Evolutionary conservation across 2,888 invertebrate species (phyloP).

Genomic region (Mythimna loreyi): DNA sequence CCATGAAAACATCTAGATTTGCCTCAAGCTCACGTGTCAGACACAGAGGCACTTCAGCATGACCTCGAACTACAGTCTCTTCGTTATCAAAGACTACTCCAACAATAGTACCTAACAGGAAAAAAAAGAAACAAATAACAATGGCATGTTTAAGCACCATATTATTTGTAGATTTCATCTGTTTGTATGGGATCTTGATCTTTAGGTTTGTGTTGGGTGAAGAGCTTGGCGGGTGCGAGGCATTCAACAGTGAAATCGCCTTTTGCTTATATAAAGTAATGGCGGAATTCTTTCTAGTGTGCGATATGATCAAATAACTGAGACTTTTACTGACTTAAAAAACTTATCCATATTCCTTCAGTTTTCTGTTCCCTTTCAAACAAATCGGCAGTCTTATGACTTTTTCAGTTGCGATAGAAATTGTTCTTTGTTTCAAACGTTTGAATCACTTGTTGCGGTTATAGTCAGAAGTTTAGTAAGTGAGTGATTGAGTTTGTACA

Average conservation of each 20-base stretch:
- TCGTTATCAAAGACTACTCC: slow-evolving; percentile 17
- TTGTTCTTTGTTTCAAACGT: not conserved
- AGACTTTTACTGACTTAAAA: no score
- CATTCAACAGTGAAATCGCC: not conserved
- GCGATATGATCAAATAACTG: no score
- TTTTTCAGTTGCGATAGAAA: not conserved
- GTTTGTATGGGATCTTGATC: slow-evolving; percentile 40
- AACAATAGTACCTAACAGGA: slow-evolving; percentile 47
- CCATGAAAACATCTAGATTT: slow-evolving; percentile 12
- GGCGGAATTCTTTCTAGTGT: not conserved
- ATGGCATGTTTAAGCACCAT: slow-evolving; percentile 17
- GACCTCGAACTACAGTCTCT: slow-evolving; percentile 39
- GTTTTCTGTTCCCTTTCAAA: no score
- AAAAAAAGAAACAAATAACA: slow-evolving; percentile 39
- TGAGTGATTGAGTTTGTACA: not conserved
- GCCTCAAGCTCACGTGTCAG: slow-evolving; percentile 27
- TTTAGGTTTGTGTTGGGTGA: slow-evolving; percentile 15
- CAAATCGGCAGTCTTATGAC: not conserved
- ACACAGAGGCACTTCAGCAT: not conserved
- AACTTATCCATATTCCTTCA: no score
- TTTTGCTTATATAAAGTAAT: no score
- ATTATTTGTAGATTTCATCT: slow-evolving; percentile 48
- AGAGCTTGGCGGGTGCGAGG: not conserved
- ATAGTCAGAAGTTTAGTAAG: not conserved
- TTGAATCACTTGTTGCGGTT: not conserved